Evolutionary conservation across 2,113 vertebrate genomes (phyloP), one percentile per base, ranked within the genome.

Genomic region (Eclectus roratus): DNA sequence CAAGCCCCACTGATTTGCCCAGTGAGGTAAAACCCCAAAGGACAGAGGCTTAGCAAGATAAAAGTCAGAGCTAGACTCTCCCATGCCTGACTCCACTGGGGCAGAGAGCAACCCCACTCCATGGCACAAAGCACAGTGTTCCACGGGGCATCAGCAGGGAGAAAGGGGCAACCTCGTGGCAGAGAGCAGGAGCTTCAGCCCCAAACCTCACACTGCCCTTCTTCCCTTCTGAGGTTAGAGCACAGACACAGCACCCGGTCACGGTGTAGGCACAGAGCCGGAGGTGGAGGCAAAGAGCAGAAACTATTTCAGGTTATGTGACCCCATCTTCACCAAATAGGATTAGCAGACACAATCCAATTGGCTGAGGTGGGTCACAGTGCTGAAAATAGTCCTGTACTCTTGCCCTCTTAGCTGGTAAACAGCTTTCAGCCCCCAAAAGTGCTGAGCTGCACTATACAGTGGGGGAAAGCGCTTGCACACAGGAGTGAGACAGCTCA

Each of bases 311-410:
- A 96, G 96, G 88, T 93, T 94, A 90, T 6, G 0, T 83, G 91
- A 96, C 60, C 69, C 89, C 55, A 76, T 85, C 88, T 91, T 63
- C 72, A 81, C 47, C 87, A 95, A 97, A 97, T 92, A 96, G 96
- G 97, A 97, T 97, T 97, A 89, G 25, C 69, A 49, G 41, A 41
- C 85, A 85, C 93, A 97, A 97, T 97, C 97, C 96, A 92, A 94
- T 96, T 63, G 95, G 96, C 87, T 0, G 3, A 94, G 84, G 76
- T 53, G 47, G 86, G 94, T 96, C 93, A 96, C 9, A 1, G 64
- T 9, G 47, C 96, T 91, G 87, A 88, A 96, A 97, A 97, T 97
- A 97, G 96, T 74, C 77, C 21, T 85, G 78, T 92, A 70, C 88
- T 95, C 72, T 82, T 94, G 88, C 88, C 91, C 70, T 96, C 89